Percentiles rank a stretch among this genome's conserved stretches.
phyloP scores from a whole-genome alignment of 1,140 invertebrate species.

The Drosophila ironensis region DNA sequence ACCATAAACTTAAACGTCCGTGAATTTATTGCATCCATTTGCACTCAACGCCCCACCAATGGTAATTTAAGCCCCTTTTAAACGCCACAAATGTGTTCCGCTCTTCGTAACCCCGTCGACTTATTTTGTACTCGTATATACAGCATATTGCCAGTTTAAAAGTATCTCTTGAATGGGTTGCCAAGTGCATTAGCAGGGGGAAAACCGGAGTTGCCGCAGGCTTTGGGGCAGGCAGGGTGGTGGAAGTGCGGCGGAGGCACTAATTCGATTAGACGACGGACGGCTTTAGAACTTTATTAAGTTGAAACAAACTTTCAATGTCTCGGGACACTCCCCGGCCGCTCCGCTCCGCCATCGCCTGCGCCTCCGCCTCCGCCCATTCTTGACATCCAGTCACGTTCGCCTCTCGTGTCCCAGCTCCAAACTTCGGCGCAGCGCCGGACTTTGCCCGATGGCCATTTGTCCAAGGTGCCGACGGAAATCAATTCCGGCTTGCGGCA shows the following conservation, averaged over 20 bases:
- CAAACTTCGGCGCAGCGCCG: slow-evolving; percentile 1
- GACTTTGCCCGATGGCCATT: slow-evolving; percentile 42
- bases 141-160: too few relatives aligned
- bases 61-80: too few relatives aligned
- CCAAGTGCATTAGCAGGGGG: not conserved
- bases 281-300: slow-evolving; percentile 34
- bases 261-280: slow-evolving; percentile 41
- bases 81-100: too few relatives aligned
- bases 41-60: too few relatives aligned
- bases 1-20: too few relatives aligned
- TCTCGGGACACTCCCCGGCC: not conserved
- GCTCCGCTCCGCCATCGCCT: not conserved
- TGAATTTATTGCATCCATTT: too few relatives aligned
- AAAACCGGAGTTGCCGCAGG: slow-evolving; percentile 20
- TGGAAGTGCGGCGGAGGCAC: not conserved
- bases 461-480: slow-evolving; percentile 27
- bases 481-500: slow-evolving; percentile 27
- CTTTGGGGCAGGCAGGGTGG: slow-evolving; percentile 7
- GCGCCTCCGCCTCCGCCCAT: slow-evolving; percentile 23
- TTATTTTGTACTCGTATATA: too few relatives aligned
- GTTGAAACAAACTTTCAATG: slow-evolving; percentile 36
- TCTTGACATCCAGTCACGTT: slow-evolving; percentile 74
- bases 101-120: too few relatives aligned
- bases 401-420: slow-evolving; percentile 28
- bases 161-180: not conserved